A percentile compares a stretch with the other conserved stretches of the same genome.
Evolutionary conservation across 1,140 invertebrate species (phyloP).

Genomic region (Melitaea cinxia): DNA sequence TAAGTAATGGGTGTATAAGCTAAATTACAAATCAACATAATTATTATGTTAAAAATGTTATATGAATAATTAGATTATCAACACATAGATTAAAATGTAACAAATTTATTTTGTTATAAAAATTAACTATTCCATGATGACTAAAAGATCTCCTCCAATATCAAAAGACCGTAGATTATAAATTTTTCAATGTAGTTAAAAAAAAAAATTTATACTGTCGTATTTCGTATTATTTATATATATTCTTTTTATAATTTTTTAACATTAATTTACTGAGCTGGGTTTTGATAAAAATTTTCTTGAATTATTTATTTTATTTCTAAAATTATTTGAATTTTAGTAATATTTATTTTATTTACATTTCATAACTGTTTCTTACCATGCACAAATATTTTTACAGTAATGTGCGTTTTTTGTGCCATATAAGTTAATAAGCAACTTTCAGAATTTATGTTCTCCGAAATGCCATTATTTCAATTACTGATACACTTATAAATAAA

Average conservation of each 20-base stretch:
- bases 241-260: too few species aligned
- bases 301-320: too few species aligned
- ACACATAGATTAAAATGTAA: too few species aligned
- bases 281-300: too few species aligned
- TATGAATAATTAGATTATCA: too few species aligned
- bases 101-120: background rate
- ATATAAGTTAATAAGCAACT: background rate
- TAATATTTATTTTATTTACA: background rate
- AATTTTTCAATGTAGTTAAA: too few species aligned
- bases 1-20: background rate
- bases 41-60: too few species aligned
- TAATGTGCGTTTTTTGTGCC: conserved; percentile 7
- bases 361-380: background rate
- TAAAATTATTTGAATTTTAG: background rate
- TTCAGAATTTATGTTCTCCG: background rate
- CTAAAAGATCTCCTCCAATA: background rate
- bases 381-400: conserved; percentile 4
- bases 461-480: background rate
- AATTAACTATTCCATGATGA: background rate
- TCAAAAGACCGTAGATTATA: too few species aligned
- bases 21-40: background rate
- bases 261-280: too few species aligned
- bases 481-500: background rate
- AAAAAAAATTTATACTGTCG: too few species aligned
- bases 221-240: too few species aligned